Base-by-base conservation (phyloP, 2,113 vertebrate species). In the Megaceryle maxima region DNA sequence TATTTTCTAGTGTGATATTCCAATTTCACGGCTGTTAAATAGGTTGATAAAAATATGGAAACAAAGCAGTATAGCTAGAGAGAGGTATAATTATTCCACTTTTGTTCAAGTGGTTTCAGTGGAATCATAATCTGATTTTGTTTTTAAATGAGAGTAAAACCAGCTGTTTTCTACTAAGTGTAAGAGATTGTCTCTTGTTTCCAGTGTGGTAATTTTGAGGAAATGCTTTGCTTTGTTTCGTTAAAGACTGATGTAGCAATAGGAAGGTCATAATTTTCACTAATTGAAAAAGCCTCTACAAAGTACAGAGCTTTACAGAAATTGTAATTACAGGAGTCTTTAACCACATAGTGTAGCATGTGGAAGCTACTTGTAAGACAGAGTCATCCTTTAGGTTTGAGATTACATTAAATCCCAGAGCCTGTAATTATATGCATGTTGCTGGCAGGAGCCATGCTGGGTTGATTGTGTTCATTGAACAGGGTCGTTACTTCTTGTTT, bases 251-350 rank as follows among this genome's bases (percentile, higher is more conserved):
- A 44, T 76, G 44, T 46, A 96, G 63, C 35, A 92, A 70, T 89
- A 88, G 55, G 67, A 89, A 88, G 74, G 85, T 96, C 91, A 96
- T 67, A n/a, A 15, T 96, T 87, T 90, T 94, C 87, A 85, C 88
- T 96, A 94, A 96, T 81, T 95, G 28, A 83, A 94, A 74, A 73
- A 92, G 41, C 69, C 94, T 92, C 66, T 76, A 31, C 77, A 41
- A 96, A 80, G 74, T 79, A 79, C 81, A 96, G 80, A 94, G 78
- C 75, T 67, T 73, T 84, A 50, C 31, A 80, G 88, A 94, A 87
- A 82, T 28, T 90, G 92, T 94, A 97, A 97, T 97, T 94, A 91
- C 89, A 64, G 72, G 55, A 83, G 74, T 81, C 83, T 92, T 92
- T 95, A 88, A 83, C 82, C 56, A 18, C 77, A 60, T 88, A 77